Base-by-base conservation (phyloP, 2,113 vertebrate genomes). In the Hippopotamus amphibius region DNA sequence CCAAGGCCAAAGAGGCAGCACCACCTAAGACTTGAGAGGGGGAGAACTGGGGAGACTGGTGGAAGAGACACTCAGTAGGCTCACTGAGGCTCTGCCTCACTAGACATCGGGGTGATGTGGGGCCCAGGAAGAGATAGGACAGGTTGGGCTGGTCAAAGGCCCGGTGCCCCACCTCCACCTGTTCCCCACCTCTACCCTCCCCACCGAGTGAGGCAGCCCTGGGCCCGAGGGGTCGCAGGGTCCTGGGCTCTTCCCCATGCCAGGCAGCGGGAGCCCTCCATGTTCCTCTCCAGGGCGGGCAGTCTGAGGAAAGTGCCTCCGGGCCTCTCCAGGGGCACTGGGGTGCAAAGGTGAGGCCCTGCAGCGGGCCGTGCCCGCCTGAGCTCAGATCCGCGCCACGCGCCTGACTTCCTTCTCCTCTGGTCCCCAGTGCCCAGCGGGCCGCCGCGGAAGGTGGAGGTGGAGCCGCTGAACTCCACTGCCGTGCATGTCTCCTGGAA, bases 391-490 rank as follows among this genome's bases (percentile, higher is more conserved):
- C 16, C 7, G 1, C 43, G 3, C 33, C 76, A 2, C 16, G 14
- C 41, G 30, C 59, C 92, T 96, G 53, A 98, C 59, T 82, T 50
- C 65, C 46, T 53, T 61, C 63, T 96, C 12, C 2, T 50, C 98
- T 96, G 97, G 74, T 98, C 98, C 65, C 30, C 98, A 99, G 99
- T 99, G 99, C 99, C 99, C 22, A 99, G 99, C 55, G 99, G 99
- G 77, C 99, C 99, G 50, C 99, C 99, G 0, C 98, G 99, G 85
- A 99, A 99, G 97, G 99, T 99, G 94, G 99, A 99, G 98, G 99
- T 99, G 2, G 99, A 99, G 15, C 98, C 99, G 0, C 98, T 99
- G 93, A 99, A 99, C 98, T 99, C 99, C 0, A 99, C 99, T 2
- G 98, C 99, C 50, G 98, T 99, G 90, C 99, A 97, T 8, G 99